Base-by-base conservation (phyloP, 2,113 vertebrate genomes). In the Procavia capensis region DNA sequence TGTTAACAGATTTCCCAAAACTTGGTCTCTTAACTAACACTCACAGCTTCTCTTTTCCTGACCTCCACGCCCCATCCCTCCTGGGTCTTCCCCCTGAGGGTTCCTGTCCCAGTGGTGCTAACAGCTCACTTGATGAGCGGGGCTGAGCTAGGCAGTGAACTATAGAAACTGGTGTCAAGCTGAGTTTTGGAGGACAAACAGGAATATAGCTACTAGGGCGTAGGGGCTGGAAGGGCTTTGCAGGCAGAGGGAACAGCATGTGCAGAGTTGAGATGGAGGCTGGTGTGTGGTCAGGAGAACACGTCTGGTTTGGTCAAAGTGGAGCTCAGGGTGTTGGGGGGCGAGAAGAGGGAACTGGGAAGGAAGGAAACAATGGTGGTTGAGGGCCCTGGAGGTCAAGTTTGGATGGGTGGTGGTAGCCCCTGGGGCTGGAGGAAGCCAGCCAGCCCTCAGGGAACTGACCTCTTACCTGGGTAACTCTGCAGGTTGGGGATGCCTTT, bases 401-500 rank as follows among this genome's bases (percentile, higher is more conserved):
- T 0, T 0, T 29, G 7, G 17, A 41, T 50, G 47, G 24, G 61
- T 6, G 54, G 24, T 6, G 5, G 61, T 57, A 41, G 72, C 9
- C 8, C 17, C 85, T 45, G 39, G 39, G 41, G 47, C 63, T 88
- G 43, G 85, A 61, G n/a, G 90, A 27, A 57, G 27, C 11, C 0
- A 70, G 39, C 14, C 63, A 78, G n/a, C 22, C 54, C 54, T 24
- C 27, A 6, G 0, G 0, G 47, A 6, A 11, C 68, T 16, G 74
- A 36, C 45, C 27, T 39, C 19, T 24, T 31, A 89, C 11, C 0
- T 0, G 57, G 64, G 24, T 9, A 39, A 43, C 57, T 79, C 91
- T 63, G 4, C 88, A 99, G 99, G 98, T 99, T 59, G 99, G 99
- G 72, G 3, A 82, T 0, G 96, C 93, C 4, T 97, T 98, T 78